Evolutionary conservation across 2,888 invertebrate species (phyloP).

Genomic region (Caenorhabditis virilis): DNA sequence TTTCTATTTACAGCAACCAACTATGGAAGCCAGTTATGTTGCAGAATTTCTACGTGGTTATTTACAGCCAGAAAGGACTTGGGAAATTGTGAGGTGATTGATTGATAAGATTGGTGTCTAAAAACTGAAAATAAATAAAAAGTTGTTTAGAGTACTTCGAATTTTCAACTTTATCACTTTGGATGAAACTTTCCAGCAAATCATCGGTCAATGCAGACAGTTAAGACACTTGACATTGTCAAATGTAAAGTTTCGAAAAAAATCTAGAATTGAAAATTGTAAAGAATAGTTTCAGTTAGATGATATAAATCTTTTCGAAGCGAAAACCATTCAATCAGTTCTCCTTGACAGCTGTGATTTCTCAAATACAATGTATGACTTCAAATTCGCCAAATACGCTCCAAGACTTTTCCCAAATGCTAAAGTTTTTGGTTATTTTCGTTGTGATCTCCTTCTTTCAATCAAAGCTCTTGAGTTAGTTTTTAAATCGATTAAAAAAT

Average conservation of each 20-base stretch:
- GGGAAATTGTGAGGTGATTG: constrained; percentile 23
- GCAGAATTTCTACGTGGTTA: constrained; percentile 18
- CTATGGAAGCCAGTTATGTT: constrained; percentile 17
- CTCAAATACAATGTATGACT: constrained; percentile 16
- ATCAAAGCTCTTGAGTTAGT: constrained; percentile 12
- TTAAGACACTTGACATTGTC: constrained; percentile 28
- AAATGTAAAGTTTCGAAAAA: constrained; percentile 9
- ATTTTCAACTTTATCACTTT: constrained; percentile 24
- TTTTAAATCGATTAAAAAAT: neutral
- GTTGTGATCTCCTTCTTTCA: constrained; percentile 10
- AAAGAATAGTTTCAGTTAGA: constrained; percentile 23
- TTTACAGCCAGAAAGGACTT: constrained; percentile 10
- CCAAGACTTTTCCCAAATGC: constrained; percentile 22
- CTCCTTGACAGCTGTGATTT: constrained; percentile 24
- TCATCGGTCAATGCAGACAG: constrained; percentile 8
- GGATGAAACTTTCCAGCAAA: constrained; percentile 10
- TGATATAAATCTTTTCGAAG: constrained; percentile 20
- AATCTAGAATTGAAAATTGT: neutral
- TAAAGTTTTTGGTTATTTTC: constrained; percentile 16
- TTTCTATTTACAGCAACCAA: constrained; percentile 11
- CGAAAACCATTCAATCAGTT: constrained; percentile 10
- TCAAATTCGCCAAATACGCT: constrained; percentile 19
- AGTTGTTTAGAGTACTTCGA: constrained; percentile 19
- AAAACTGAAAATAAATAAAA: neutral
- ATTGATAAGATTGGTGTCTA: no score